phyloP scores from a whole-genome alignment of 2,113 vertebrate species.

The Oostethus manadensis region DNA sequence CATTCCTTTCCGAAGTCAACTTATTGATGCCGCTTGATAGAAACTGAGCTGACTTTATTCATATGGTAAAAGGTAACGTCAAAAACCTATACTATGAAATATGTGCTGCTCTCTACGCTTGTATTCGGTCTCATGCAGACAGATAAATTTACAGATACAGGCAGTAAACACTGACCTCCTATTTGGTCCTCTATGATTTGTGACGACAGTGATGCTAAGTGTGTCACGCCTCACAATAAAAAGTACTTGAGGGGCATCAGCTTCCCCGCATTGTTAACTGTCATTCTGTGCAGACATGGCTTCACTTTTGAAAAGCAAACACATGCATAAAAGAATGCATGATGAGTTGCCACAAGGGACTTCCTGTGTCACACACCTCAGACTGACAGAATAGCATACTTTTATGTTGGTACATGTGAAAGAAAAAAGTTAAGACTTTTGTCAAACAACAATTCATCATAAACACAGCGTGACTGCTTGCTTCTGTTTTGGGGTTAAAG shows the following conservation, averaged over 20 bases:
- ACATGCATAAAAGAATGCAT: slow-evolving; percentile 6
- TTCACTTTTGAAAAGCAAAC: slow-evolving; percentile 21
- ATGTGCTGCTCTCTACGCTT: too few species aligned
- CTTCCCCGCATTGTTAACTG: slow-evolving; percentile 13
- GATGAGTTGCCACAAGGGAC: slow-evolving; percentile 30
- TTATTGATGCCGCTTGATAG: background rate
- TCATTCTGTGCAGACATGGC: slow-evolving; percentile 13
- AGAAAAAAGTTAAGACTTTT: slow-evolving; percentile 1
- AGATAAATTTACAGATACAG: too few species aligned
- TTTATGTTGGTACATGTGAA: slow-evolving; percentile 3
- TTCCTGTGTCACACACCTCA: slow-evolving; percentile 3
- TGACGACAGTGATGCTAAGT: too few species aligned
- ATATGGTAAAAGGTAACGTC: background rate
- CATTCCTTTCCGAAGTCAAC: too few species aligned
- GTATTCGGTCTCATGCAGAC: too few species aligned
- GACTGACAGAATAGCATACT: slow-evolving; percentile 10
- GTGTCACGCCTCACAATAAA: slow-evolving; percentile 13
- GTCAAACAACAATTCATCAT: slow-evolving; percentile 8
- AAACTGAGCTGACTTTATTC: background rate
- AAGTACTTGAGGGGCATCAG: slow-evolving; percentile 30
- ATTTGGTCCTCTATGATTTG: too few species aligned
- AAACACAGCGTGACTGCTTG: slow-evolving; percentile 14
- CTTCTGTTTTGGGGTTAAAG: slow-evolving; percentile 34
- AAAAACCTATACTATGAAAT: too few species aligned
- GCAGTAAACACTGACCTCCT: too few species aligned